phyloP scores from a whole-genome alignment of 2,797 vertebrate species.

The Danio choprae region DNA sequence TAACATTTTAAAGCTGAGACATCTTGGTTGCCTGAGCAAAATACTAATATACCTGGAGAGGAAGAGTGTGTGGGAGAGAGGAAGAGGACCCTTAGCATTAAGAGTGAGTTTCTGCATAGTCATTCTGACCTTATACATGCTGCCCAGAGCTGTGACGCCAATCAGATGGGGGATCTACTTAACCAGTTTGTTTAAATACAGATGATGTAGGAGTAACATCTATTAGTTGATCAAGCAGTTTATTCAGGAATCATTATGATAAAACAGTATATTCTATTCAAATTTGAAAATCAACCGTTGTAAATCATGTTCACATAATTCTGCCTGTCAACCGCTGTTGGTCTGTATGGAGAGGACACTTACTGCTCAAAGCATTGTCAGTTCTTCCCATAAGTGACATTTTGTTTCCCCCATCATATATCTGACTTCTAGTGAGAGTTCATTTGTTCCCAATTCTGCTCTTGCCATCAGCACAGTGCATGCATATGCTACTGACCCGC shows the following conservation, averaged over 20 bases:
- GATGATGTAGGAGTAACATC: not conserved
- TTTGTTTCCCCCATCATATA: constrained; percentile 3
- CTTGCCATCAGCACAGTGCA: not conserved
- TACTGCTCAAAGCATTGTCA: constrained; percentile 10
- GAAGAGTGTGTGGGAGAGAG: not conserved
- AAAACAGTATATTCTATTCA: not conserved
- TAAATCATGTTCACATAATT: not conserved
- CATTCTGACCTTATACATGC: not conserved
- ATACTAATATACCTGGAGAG: constrained; percentile 26
- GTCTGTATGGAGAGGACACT: not conserved
- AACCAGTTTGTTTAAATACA: not conserved
- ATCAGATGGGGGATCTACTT: not conserved
- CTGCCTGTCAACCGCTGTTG: not conserved
- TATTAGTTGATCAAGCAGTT: not conserved
- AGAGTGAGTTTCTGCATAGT: constrained; percentile 18
- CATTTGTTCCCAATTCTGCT: constrained; percentile 2
- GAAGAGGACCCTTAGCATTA: not conserved
- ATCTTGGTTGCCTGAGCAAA: not conserved
- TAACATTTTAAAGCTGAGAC: constrained; percentile 4
- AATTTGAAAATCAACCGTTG: not conserved
- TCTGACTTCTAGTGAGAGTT: constrained; percentile 7
- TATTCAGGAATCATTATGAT: not conserved
- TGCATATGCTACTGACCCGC: not conserved
- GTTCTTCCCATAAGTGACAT: constrained; percentile 14
- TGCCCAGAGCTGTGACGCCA: not conserved